Evolutionary conservation across 2,888 invertebrate species (phyloP), one percentile per base, ranked within the genome.

Genomic region (Eurytoma californica): DNA sequence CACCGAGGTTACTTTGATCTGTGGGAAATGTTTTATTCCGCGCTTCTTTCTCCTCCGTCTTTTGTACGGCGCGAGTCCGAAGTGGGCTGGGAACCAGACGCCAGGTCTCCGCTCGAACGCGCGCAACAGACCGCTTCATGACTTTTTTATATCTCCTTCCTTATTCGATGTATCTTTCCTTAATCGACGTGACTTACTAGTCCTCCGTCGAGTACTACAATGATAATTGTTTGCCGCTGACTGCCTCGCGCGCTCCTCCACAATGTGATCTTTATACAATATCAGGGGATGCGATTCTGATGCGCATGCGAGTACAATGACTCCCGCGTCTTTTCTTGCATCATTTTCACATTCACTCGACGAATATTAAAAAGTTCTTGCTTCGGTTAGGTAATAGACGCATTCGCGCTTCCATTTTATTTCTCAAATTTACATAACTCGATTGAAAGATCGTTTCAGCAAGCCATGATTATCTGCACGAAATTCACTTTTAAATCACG

Each of bases 1-100:
- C 83, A 82, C 80, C 83, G 81, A 79, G 77, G 79, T 74, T 80
- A 83, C 85, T 86, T 84, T 85, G 86, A 88, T 88, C 87, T 88
- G 88, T 88, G 88, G 86, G 87, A 89, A 88, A 86, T 87, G 84
- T 86, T 85, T 86, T 85, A 85, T 85, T 83, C 83, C 79, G 61
- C 75, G 76, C 82, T 75, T 80, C 78, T 82, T 81, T 82, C 77
- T 74, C 72, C 76, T 70, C 82, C 70, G 70, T 60, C 67, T 72
- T 67, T 51, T 61, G 72, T 30, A 18, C 49, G 47, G 14, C 55
- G 66, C 51, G 53, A 16, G 69, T 73, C 80, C 84, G 78, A 87
- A 84, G 83, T 85, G 84, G 84, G 85, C 85, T 88, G 88, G 85
- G 87, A 89, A 89, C 88, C 83, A 86, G 84, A 87, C 86, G 81